Evolutionary conservation across 2,888 invertebrate genomes (phyloP).

Genomic region (Heliconius ismenius): DNA sequence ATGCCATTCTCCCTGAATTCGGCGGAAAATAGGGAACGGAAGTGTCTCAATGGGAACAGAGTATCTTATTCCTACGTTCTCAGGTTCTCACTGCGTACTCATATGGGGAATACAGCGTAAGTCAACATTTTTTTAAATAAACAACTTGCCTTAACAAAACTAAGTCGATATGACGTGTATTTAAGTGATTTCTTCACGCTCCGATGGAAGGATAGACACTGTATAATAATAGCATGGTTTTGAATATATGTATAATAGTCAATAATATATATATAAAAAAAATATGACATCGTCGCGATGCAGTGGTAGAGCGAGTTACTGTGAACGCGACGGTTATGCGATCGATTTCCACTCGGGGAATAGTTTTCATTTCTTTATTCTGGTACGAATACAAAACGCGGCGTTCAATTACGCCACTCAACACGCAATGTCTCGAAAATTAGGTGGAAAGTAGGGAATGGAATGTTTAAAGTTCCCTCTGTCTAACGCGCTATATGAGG

Average conservation of each 20-base stretch:
- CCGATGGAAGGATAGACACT: constrained; percentile 1
- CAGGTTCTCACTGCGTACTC: too few relatives aligned
- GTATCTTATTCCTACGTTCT: not conserved
- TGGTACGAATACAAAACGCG: not conserved
- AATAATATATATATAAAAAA: not conserved
- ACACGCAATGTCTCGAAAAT: too few relatives aligned
- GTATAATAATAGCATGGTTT: not conserved
- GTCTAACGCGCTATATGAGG: too few relatives aligned
- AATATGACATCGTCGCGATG: not conserved
- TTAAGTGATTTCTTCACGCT: constrained; percentile 10
- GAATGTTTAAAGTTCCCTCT: too few relatives aligned
- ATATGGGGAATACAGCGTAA: too few relatives aligned
- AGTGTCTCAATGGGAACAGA: not conserved
- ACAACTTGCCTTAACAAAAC: not conserved
- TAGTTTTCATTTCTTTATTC: too few relatives aligned
- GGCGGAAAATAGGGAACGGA: not conserved
- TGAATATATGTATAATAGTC: not conserved
- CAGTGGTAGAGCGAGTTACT: not conserved
- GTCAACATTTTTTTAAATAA: too few relatives aligned
- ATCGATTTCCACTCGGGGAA: not conserved
- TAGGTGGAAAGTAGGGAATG: too few relatives aligned
- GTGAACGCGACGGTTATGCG: not conserved
- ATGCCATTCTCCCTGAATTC: not conserved
- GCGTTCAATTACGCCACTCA: too few relatives aligned
- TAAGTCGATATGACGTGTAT: not conserved